These are phyloP conservation scores for Allolobophora icterica DNA, from an alignment of 2,888 invertebrate species.

Conservation along the genomic window DNA sequence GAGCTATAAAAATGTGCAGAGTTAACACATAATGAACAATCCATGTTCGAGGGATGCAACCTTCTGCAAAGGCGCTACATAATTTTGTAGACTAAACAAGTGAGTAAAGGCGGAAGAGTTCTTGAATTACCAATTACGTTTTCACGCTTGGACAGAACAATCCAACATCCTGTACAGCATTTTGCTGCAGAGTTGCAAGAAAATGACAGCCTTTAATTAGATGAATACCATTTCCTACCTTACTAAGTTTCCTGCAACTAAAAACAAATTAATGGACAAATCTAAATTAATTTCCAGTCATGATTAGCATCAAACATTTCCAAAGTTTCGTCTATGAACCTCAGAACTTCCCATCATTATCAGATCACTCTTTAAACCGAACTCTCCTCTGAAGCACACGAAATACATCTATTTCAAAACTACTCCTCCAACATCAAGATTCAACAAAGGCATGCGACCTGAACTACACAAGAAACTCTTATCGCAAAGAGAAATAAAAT, in stretches of 20 bases:
- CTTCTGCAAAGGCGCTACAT: background rate
- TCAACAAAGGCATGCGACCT: background rate
- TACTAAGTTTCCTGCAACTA: background rate
- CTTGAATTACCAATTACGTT: background rate
- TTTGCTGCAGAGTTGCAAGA: background rate
- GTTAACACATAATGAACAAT: background rate
- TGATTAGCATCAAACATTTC: background rate
- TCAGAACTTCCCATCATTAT: too few relatives aligned
- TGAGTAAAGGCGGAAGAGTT: background rate
- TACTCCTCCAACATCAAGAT: background rate
- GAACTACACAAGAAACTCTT: background rate
- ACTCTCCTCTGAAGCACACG: background rate
- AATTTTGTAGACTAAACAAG: background rate
- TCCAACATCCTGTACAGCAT: background rate
- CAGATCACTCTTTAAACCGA: background rate
- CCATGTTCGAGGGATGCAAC: background rate
- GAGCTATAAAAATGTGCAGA: too few relatives aligned
- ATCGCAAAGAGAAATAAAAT: background rate
- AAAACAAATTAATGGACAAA: conserved; percentile 1
- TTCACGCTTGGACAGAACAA: background rate
- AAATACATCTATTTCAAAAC: background rate
- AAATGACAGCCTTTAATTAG: background rate
- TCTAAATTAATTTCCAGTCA: background rate
- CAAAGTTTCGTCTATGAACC: too few relatives aligned
- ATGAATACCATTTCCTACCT: background rate